Conservation (phyloP, 2,797 vertebrate genomes). For the Sciaenops ocellatus region DNA sequence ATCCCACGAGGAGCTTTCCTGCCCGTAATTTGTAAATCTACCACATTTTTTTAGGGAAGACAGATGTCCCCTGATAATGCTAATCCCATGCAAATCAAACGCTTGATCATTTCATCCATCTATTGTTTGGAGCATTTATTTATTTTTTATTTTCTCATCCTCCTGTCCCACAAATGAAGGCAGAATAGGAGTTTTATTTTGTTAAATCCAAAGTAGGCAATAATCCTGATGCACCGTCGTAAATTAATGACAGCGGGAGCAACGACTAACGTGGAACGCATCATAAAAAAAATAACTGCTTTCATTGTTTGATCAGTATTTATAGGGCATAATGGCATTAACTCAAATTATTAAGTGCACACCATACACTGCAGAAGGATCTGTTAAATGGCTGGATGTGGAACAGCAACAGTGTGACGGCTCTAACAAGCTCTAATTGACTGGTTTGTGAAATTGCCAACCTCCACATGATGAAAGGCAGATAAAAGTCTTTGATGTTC, state of each 20-base stretch:
- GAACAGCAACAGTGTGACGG: constrained; percentile 44
- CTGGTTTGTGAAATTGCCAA: constrained; percentile 76
- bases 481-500: constrained; percentile 78
- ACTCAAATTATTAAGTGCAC: constrained; percentile 15
- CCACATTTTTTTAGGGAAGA: constrained; percentile 14
- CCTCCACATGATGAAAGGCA: constrained; percentile 80
- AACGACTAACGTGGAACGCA: neutral
- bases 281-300: neutral
- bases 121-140: neutral
- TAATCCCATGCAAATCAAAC: constrained; percentile 55
- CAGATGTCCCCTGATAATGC: constrained; percentile 36
- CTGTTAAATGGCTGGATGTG: constrained; percentile 48
- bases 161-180: too few species aligned
- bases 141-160: too few species aligned
- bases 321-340: constrained; percentile 18
- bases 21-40: constrained; percentile 37
- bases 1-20: constrained; percentile 36
- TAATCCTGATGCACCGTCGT: neutral
- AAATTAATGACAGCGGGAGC: neutral
- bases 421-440: constrained; percentile 76
- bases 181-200: neutral
- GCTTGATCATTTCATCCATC: constrained; percentile 26
- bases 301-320: constrained; percentile 18
- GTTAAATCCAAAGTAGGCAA: constrained; percentile 3
- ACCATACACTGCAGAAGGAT: neutral